phyloP scores from a whole-genome alignment of 1,140 invertebrate species.

The Nomia melanderi region DNA sequence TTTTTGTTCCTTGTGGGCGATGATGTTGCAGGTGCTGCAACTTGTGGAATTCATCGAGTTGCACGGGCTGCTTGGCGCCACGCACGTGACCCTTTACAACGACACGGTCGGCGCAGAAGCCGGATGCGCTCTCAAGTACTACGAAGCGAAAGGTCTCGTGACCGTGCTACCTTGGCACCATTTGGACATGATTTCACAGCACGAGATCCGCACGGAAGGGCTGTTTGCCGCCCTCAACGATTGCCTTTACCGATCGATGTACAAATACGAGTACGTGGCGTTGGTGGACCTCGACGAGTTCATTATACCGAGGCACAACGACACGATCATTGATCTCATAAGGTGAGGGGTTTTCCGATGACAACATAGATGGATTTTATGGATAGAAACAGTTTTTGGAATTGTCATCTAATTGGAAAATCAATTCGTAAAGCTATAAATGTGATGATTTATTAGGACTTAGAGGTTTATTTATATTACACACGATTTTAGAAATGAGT shows the following conservation, averaged over 20 bases:
- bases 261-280: slow-evolving; percentile 88
- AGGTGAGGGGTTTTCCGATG: slow-evolving; percentile 77
- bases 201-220: slow-evolving; percentile 95
- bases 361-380: not conserved
- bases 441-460: no score
- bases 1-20: not conserved
- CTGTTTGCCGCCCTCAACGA: slow-evolving; percentile 96
- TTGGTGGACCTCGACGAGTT: slow-evolving; percentile 96
- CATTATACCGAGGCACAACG: slow-evolving; percentile 90
- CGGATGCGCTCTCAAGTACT: slow-evolving; percentile 88
- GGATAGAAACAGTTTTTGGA: no score
- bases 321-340: slow-evolving; percentile 85
- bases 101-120: slow-evolving; percentile 91
- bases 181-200: slow-evolving; percentile 93
- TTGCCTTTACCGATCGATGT: slow-evolving; percentile 95
- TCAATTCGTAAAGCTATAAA: no score
- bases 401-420: no score
- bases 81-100: slow-evolving; percentile 96
- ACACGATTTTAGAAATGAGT: no score
- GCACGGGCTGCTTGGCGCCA: slow-evolving; percentile 91
- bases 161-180: slow-evolving; percentile 92
- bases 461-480: no score
- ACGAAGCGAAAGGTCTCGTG: slow-evolving; percentile 85
- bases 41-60: slow-evolving; percentile 96
- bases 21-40: slow-evolving; percentile 84